Evolutionary conservation across 2,888 invertebrate species (phyloP).

Genomic region (Oscheius onirici): DNA sequence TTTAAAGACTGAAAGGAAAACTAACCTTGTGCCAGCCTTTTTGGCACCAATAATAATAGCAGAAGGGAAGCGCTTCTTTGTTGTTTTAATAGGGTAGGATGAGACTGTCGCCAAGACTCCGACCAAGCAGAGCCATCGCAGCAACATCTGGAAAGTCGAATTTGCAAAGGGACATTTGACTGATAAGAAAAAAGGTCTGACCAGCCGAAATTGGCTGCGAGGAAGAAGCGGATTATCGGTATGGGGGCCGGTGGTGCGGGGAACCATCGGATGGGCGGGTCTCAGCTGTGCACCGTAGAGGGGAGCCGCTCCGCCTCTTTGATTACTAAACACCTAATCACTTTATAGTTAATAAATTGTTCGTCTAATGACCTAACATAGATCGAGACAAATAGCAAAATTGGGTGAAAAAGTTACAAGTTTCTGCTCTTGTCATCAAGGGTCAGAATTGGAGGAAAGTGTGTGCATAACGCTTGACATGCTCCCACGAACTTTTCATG

Average conservation of each 20-base stretch:
- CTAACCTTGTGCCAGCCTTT: constrained; percentile 80
- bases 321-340: neutral
- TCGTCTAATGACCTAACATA: too few relatives aligned
- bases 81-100: constrained; percentile 19
- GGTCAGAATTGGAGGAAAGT: too few relatives aligned
- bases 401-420: too few relatives aligned
- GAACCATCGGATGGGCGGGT: constrained; percentile 29
- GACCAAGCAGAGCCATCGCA: constrained; percentile 19
- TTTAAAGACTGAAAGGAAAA: neutral
- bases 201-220: neutral
- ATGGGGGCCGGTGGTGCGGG: constrained; percentile 18
- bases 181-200: constrained; percentile 18
- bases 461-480: too few relatives aligned
- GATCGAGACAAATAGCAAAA: too few relatives aligned
- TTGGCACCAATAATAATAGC: constrained; percentile 95
- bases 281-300: constrained; percentile 23
- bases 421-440: too few relatives aligned
- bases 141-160: constrained; percentile 8
- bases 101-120: constrained; percentile 9
- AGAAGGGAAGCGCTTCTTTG: constrained; percentile 78
- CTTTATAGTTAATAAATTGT: too few relatives aligned
- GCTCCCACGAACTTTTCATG: too few relatives aligned
- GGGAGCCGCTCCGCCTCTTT: constrained; percentile 24
- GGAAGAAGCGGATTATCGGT: constrained; percentile 26
- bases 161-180: constrained; percentile 2